Evolutionary conservation across 1,140 invertebrate genomes (phyloP).

Genomic region (Hirudo medicinalis): DNA sequence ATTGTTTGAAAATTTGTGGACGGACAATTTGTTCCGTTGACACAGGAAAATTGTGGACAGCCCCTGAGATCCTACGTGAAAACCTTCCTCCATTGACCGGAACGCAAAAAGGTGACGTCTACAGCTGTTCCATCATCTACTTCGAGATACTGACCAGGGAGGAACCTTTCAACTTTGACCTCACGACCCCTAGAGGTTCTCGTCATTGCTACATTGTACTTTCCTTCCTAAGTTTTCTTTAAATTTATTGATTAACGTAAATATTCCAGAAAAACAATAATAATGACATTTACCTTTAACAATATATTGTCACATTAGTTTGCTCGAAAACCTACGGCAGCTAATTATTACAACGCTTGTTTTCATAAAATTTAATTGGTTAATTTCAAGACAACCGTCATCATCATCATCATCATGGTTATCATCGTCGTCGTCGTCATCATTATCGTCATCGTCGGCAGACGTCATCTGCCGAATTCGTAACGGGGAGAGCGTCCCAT

Average conservation of each 20-base stretch:
- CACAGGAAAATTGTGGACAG: conserved; percentile 23
- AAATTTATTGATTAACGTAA: not conserved
- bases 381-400: not conserved
- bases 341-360: not conserved
- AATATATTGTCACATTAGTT: too few relatives aligned
- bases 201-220: not conserved
- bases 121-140: conserved; percentile 21
- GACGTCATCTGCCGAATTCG: conserved; percentile 21
- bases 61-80: conserved; percentile 21
- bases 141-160: conserved; percentile 20
- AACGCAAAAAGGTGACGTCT: conserved; percentile 21
- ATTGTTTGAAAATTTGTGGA: too few relatives aligned
- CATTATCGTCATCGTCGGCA: not conserved
- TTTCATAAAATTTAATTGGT: not conserved
- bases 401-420: conserved; percentile 9
- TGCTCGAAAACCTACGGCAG: too few relatives aligned
- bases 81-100: conserved; percentile 16
- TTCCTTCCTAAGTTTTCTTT: not conserved
- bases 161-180: conserved; percentile 21
- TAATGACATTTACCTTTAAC: too few relatives aligned
- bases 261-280: too few relatives aligned
- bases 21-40: too few relatives aligned
- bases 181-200: conserved; percentile 20
- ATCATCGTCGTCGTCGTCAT: too few relatives aligned
- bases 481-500: conserved; percentile 22